Base-by-base conservation (phyloP, 2,113 vertebrate genomes). In the Oostethus manadensis region DNA sequence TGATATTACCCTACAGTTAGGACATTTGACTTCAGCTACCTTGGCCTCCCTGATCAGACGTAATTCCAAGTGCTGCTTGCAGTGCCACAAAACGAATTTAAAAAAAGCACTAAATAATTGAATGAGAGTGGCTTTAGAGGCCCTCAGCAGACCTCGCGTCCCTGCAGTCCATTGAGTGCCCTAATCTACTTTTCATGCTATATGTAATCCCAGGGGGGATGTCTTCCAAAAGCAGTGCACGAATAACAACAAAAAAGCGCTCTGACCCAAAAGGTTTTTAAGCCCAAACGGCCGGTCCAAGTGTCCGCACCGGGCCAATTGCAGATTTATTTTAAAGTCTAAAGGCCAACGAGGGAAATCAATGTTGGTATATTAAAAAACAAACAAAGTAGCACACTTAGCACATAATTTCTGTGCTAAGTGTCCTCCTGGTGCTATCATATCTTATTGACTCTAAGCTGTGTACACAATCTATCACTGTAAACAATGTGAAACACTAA, bases 141-240 rank as follows among this genome's bases (percentile, higher is more conserved):
- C 70, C 70, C 72, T 73, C 59, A n/a, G 59, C 55, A 43, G 45
- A 46, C 45, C 77, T 78, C 60, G 18, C 66, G 62, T 70, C 72
- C 61, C 74, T 26, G 74, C 70, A 58, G 66, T 17, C 79, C 77
- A 86, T 66, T 17, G 44, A 71, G 57, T 64, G 71, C 56, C 50
- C 71, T 84, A 75, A 82, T 83, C 82, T 82, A 63, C 78, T 83
- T 80, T 84, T 77, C 77, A 76, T 69, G 74, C 70, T 78, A 63
- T 72, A 74, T 80, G 65, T 80, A 80, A 82, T 84, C 82, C 77
- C 26, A 29, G 18, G 51, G 14, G 78, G 49, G 77, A 73, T 68
- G 71, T 69, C 82, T 73, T 83, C 70, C 75, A 79, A 77, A 79
- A 77, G 56, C 64, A 33, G 71, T 71, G 33, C 47, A 65, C 70